Conservation (phyloP, 2,888 invertebrate species). For the Deroplatys truncata region DNA sequence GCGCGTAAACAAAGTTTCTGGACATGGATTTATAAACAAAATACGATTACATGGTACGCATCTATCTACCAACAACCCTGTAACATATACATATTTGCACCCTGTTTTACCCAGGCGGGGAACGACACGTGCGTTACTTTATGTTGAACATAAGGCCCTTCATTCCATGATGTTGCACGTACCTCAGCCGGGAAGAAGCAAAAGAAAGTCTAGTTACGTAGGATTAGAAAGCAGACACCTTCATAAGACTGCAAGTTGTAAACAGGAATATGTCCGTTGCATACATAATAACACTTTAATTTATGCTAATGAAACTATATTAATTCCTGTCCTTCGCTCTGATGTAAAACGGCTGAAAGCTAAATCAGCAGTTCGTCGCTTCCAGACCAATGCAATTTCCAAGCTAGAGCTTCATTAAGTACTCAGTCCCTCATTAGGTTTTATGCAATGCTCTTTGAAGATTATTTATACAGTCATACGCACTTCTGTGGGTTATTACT, state of each 20-base stretch:
- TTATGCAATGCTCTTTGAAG: too few relatives aligned
- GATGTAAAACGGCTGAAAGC: background rate
- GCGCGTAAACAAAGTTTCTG: too few relatives aligned
- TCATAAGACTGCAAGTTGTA: background rate
- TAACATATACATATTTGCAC: too few relatives aligned
- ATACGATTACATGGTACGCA: too few relatives aligned
- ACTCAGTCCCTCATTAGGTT: too few relatives aligned
- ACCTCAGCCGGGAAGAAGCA: background rate
- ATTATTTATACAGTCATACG: too few relatives aligned
- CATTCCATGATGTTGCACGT: background rate
- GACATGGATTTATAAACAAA: too few relatives aligned
- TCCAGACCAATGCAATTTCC: background rate
- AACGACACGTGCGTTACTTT: too few relatives aligned
- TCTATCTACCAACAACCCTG: too few relatives aligned
- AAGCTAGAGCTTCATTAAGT: background rate
- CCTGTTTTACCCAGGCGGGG: too few relatives aligned
- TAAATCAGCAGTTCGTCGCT: background rate
- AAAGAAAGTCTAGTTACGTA: background rate
- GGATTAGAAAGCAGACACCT: background rate
- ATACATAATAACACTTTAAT: background rate
- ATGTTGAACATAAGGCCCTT: too few relatives aligned
- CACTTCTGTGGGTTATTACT: too few relatives aligned
- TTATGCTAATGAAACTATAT: background rate
- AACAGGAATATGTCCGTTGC: background rate
- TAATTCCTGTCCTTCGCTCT: background rate